These are phyloP conservation scores for Samia ricini DNA, from an alignment of 1,140 invertebrate genomes.

Conservation along the genomic window DNA sequence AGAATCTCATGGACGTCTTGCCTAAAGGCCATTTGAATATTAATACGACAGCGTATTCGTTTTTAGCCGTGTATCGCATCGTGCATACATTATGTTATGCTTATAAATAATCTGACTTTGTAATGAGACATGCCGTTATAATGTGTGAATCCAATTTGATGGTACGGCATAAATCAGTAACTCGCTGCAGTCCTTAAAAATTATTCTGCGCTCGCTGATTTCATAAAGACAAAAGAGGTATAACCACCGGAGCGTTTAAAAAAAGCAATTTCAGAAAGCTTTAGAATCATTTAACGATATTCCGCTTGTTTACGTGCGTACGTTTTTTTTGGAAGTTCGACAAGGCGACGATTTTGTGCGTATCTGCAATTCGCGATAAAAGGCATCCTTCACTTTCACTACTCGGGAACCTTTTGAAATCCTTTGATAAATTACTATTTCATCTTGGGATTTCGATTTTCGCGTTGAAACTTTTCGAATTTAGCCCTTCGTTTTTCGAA, in stretches of 20 bases:
- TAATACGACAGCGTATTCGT: conserved; percentile 57
- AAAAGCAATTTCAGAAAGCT: not conserved
- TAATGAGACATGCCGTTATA: conserved; percentile 22
- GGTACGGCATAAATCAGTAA: conserved; percentile 18
- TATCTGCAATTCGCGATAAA: conserved; percentile 63
- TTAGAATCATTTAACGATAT: not conserved
- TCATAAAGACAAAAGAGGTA: not conserved
- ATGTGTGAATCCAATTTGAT: conserved; percentile 24
- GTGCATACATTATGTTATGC: conserved; percentile 51
- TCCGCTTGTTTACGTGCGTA: not conserved
- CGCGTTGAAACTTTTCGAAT: conserved; percentile 47
- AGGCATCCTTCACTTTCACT: conserved; percentile 52
- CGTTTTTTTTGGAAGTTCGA: conserved; percentile 23
- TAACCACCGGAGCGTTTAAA: not conserved
- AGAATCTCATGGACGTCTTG: conserved; percentile 49
- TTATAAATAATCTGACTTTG: conserved; percentile 38
- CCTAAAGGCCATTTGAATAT: conserved; percentile 69
- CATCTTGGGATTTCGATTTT: conserved; percentile 64
- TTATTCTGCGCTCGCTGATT: not conserved
- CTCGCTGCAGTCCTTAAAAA: not conserved
- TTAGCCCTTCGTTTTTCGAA: conserved; percentile 39
- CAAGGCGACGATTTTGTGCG: conserved; percentile 33
- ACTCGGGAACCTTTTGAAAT: conserved; percentile 53
- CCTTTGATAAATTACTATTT: conserved; percentile 76
- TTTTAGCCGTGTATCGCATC: conserved; percentile 42